These are phyloP conservation scores for Penaeus indicus DNA, from an alignment of 1,140 invertebrate genomes.

Conservation along the genomic window DNA sequence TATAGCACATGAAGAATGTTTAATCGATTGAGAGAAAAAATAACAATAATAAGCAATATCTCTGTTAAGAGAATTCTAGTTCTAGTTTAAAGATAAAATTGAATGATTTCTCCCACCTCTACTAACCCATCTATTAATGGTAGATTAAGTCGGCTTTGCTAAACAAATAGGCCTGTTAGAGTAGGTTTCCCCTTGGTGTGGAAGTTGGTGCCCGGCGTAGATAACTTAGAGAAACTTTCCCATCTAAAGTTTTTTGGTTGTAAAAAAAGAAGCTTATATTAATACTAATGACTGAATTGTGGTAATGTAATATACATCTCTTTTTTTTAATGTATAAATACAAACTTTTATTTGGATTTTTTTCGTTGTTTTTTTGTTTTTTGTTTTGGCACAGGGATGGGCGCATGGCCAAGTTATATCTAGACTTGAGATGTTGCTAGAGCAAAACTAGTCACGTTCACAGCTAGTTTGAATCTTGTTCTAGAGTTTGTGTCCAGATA, in stretches of 20 bases:
- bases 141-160: slow-evolving; percentile 34
- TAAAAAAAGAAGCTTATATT: slow-evolving; percentile 19
- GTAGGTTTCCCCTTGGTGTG: no score
- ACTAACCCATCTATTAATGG: slow-evolving; percentile 27
- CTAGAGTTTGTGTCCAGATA: slow-evolving; percentile 45
- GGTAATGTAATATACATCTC: slow-evolving; percentile 47
- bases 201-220: no score
- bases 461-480: slow-evolving; percentile 17
- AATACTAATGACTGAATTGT: slow-evolving; percentile 31
- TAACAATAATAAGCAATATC: slow-evolving; percentile 6
- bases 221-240: neutral
- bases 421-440: slow-evolving; percentile 24
- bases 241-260: slow-evolving; percentile 44
- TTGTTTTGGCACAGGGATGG: slow-evolving; percentile 51
- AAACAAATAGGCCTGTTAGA: no score
- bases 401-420: slow-evolving; percentile 56
- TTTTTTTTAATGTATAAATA: slow-evolving; percentile 3
- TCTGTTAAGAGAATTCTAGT: slow-evolving; percentile 12
- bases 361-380: slow-evolving; percentile 19
- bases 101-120: slow-evolving; percentile 35
- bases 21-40: slow-evolving; percentile 15
- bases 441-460: slow-evolving; percentile 19
- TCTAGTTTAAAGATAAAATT: slow-evolving; percentile 17
- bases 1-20: slow-evolving; percentile 41
- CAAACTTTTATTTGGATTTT: no score